Evolutionary conservation across 2,888 invertebrate species (phyloP).

Genomic region (Leucophenga montana): DNA sequence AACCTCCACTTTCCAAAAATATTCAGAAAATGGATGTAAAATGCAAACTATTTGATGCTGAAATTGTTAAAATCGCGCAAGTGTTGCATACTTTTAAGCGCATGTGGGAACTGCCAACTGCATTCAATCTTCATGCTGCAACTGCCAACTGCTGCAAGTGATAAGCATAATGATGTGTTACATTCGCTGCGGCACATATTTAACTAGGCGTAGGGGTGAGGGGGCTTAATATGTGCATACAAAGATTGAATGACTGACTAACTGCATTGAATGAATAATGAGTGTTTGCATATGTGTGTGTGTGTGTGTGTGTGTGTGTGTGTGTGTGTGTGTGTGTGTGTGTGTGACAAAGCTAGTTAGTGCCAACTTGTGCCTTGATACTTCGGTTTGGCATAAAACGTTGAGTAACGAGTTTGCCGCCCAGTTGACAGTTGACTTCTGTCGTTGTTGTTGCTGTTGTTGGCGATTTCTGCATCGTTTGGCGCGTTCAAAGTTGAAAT

Average conservation of each 20-base stretch:
- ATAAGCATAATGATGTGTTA: conserved; percentile 16
- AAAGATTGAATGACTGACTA: neutral
- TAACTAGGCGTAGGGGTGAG: neutral
- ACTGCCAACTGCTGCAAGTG: conserved; percentile 1
- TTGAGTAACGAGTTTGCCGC: conserved; percentile 8
- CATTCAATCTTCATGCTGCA: too few relatives aligned
- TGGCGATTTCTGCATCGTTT: neutral
- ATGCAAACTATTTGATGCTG: too few relatives aligned
- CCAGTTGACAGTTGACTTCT: conserved; percentile 20
- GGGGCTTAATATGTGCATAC: neutral
- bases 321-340: conserved; percentile 21
- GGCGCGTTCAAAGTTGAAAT: conserved; percentile 4
- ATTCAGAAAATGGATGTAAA: too few relatives aligned
- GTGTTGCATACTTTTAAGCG: conserved; percentile 1
- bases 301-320: conserved; percentile 4
- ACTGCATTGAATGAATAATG: neutral
- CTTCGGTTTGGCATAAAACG: too few relatives aligned
- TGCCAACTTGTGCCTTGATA: neutral
- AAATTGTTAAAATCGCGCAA: too few relatives aligned
- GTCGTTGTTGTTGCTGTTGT: neutral
- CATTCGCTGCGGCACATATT: too few relatives aligned
- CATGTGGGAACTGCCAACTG: too few relatives aligned
- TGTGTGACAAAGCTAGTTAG: conserved; percentile 13
- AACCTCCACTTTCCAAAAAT: too few relatives aligned
- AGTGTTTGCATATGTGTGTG: too few relatives aligned